Conservation (phyloP, 2,888 invertebrate species). For the Philonicus albiceps region DNA sequence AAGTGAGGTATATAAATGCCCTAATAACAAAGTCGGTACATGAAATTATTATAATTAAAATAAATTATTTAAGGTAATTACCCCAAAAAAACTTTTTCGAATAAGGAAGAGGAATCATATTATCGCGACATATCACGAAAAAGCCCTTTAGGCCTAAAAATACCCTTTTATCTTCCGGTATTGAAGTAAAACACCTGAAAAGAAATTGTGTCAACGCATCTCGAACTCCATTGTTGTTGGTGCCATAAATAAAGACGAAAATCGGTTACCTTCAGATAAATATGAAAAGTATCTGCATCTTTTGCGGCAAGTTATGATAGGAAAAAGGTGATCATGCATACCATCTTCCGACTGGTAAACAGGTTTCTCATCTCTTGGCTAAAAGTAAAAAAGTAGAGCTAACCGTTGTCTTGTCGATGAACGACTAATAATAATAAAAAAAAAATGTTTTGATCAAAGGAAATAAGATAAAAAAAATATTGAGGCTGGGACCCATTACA, state of each 20-base stretch:
- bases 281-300: slow-evolving; percentile 19
- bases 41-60: not conserved
- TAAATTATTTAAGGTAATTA: not conserved
- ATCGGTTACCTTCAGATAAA: not conserved
- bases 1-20: not conserved
- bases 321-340: slow-evolving; percentile 28
- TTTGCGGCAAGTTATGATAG: not conserved
- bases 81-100: not conserved
- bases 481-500: not conserved
- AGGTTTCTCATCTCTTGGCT: slow-evolving; percentile 26
- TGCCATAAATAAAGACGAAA: slow-evolving; percentile 23
- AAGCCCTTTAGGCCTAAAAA: not conserved
- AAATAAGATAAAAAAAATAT: not conserved
- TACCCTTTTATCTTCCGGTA: not conserved
- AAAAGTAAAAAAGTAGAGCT: slow-evolving; percentile 43
- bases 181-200: not conserved
- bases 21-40: not conserved
- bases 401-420: slow-evolving; percentile 35
- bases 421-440: not conserved
- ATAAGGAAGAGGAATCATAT: not conserved
- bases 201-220: slow-evolving; percentile 18
- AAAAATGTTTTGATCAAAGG: not conserved
- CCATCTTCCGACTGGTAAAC: slow-evolving; percentile 20
- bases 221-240: not conserved
- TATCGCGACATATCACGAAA: not conserved